Evolutionary conservation across 2,113 vertebrate genomes (phyloP).

Genomic region (human (Homo sapiens)): DNA sequence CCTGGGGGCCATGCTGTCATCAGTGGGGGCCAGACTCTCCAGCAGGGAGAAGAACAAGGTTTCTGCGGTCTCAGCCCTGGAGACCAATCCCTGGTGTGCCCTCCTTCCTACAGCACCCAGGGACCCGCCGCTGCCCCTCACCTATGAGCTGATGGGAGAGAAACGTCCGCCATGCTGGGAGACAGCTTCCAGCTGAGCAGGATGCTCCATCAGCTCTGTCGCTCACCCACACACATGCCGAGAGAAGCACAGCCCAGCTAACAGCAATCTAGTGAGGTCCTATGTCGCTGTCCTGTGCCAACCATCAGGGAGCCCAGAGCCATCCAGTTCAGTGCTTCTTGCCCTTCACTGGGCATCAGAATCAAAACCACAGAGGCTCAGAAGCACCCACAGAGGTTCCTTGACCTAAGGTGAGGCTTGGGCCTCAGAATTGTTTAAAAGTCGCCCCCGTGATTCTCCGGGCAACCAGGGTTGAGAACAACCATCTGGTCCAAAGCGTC

Average conservation of each 20-base stretch:
- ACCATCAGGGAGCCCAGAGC: too few relatives aligned
- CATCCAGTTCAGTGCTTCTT: background rate
- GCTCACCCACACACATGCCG: fast-evolving
- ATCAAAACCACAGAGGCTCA: background rate
- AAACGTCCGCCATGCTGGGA: background rate
- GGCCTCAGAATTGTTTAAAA: background rate
- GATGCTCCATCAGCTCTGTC: fast-evolving
- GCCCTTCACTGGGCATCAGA: background rate
- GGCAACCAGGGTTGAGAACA: background rate
- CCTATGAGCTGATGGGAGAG: background rate
- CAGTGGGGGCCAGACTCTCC: background rate
- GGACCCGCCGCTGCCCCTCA: background rate
- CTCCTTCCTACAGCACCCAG: background rate
- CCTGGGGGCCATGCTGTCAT: background rate
- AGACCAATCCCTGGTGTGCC: background rate
- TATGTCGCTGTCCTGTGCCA: background rate
- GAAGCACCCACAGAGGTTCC: background rate
- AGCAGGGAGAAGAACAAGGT: background rate
- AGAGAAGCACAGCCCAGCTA: background rate
- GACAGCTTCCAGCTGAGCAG: background rate
- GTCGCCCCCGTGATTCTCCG: background rate
- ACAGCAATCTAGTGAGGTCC: background rate
- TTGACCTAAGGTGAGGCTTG: background rate
- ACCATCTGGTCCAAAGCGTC: background rate
- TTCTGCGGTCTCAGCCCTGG: background rate